A percentile compares a stretch with the other conserved stretches of the same genome.
phyloP scores from a whole-genome alignment of 53 echinoderm and acorn worm genomes.

The Patiria pectinifera region DNA sequence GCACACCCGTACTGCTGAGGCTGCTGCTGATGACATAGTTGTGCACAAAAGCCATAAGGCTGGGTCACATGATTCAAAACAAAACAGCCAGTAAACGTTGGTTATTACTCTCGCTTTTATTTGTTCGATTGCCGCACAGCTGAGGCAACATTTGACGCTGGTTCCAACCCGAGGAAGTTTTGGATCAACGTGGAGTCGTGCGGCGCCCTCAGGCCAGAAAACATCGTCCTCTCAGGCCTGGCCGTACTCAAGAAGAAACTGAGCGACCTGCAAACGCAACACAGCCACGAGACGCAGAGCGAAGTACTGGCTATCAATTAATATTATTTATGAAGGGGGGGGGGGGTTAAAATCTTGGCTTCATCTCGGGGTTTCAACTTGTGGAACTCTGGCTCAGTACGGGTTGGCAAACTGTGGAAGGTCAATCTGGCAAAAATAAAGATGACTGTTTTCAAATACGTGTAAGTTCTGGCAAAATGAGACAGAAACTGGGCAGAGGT shows the following conservation, averaged over 20 bases:
- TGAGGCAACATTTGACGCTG: conserved; percentile 79
- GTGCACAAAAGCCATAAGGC: too few relatives aligned
- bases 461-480: too few relatives aligned
- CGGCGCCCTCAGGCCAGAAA: conserved; percentile 90
- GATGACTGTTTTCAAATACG: too few relatives aligned
- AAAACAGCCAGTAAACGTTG: too few relatives aligned
- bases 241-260: conserved; percentile 94
- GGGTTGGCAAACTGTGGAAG: too few relatives aligned
- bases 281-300: conserved; percentile 95
- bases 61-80: too few relatives aligned
- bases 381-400: too few relatives aligned
- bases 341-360: not conserved
- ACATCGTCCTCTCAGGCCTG: conserved; percentile 83
- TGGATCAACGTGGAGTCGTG: conserved; percentile 90
- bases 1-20: too few relatives aligned
- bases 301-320: conserved; percentile 89
- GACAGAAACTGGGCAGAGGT: too few relatives aligned
- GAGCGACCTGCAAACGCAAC: conserved; percentile 96
- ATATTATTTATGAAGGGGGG: not conserved
- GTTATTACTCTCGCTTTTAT: not conserved
- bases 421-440: too few relatives aligned
- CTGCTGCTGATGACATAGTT: too few relatives aligned
- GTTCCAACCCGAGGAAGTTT: conserved; percentile 80
- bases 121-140: conserved; percentile 50
- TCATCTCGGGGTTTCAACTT: too few relatives aligned